Evolutionary conservation across 2,797 vertebrate species (phyloP).

Genomic region (Erpetoichthys calabaricus): DNA sequence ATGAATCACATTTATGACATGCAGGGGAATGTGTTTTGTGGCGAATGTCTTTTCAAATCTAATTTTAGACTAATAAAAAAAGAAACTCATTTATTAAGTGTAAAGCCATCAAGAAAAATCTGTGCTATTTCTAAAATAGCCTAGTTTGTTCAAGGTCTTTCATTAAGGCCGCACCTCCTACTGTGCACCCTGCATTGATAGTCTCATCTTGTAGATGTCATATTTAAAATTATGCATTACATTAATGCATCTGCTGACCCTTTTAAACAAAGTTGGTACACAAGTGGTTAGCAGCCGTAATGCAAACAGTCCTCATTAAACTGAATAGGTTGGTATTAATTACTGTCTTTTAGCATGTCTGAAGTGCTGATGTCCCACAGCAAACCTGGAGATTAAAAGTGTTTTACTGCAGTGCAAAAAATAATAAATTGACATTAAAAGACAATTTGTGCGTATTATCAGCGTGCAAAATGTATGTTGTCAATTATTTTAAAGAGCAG

Average conservation of each 20-base stretch:
- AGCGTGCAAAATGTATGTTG: slow-evolving; percentile 4
- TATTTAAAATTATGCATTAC: slow-evolving; percentile 4
- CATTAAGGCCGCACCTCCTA: background rate
- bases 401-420: background rate
- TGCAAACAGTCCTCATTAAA: slow-evolving; percentile 6
- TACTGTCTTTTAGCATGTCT: slow-evolving; percentile 3
- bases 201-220: background rate
- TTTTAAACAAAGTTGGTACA: slow-evolving; percentile 4
- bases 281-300: slow-evolving; percentile 4
- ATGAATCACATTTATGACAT: background rate
- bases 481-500: slow-evolving; percentile 2
- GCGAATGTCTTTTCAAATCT: background rate
- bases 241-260: slow-evolving; percentile 5
- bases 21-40: background rate
- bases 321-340: slow-evolving; percentile 4
- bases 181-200: background rate
- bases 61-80: background rate
- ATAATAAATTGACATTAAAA: slow-evolving; percentile 4
- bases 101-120: background rate
- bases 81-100: no score
- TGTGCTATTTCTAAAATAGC: background rate
- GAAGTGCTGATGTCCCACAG: background rate
- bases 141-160: background rate
- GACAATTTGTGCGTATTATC: slow-evolving; percentile 3
- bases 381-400: background rate